Percentiles rank a stretch among this genome's conserved stretches.
Conservation (phyloP, 2,888 invertebrate species). For the Pilophorus perplexus region DNA sequence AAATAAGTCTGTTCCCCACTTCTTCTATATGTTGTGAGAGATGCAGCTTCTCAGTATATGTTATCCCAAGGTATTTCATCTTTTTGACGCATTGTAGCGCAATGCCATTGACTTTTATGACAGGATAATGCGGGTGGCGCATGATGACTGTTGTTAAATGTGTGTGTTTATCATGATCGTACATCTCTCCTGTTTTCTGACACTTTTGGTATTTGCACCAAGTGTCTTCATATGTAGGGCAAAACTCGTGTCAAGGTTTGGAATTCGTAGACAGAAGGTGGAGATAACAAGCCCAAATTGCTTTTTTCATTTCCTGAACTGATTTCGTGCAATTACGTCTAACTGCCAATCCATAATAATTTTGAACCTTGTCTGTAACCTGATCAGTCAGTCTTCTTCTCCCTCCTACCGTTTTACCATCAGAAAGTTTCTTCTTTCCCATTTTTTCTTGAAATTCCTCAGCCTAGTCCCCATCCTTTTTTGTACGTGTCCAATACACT, state of each 20-base stretch:
- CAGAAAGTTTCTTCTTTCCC: too few relatives aligned
- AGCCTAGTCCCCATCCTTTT: conserved; percentile 9
- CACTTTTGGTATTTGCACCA: conserved; percentile 9
- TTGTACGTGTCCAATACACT: neutral
- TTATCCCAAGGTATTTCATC: too few relatives aligned
- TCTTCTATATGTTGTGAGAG: too few relatives aligned
- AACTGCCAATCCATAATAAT: conserved; percentile 12
- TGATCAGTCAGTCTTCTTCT: neutral
- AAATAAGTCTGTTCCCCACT: too few relatives aligned
- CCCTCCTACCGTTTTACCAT: conserved; percentile 2
- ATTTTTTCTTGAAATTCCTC: conserved; percentile 6
- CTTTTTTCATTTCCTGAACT: conserved; percentile 5
- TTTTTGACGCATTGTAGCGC: too few relatives aligned
- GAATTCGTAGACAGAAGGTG: conserved; percentile 2
- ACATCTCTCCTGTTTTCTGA: neutral
- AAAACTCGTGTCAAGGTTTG: neutral
- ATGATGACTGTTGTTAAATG: too few relatives aligned
- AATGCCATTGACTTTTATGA: too few relatives aligned
- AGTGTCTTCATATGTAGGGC: neutral
- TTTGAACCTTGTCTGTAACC: conserved; percentile 2
- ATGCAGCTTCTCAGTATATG: too few relatives aligned
- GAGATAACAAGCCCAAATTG: neutral
- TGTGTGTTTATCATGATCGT: conserved; percentile 4
- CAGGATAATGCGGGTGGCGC: too few relatives aligned
- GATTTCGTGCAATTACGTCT: neutral